phyloP scores from a whole-genome alignment of 1,140 invertebrate species.

The Zophobas atratus region DNA sequence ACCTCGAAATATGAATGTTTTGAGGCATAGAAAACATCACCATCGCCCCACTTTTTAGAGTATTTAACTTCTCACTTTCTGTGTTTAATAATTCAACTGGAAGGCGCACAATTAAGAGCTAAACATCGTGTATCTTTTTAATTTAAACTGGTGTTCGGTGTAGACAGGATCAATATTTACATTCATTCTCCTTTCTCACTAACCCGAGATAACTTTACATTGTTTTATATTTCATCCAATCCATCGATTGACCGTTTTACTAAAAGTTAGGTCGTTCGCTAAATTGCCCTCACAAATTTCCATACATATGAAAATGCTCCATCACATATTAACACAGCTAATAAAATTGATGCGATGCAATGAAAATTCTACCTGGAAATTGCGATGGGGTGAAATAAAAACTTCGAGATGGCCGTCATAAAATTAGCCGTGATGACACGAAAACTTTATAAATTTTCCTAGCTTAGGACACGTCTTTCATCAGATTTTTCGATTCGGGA shows the following conservation, averaged over 20 bases:
- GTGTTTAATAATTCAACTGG: too few relatives aligned
- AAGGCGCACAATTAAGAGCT: too few relatives aligned
- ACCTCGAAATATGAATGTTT: too few relatives aligned
- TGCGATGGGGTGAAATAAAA: not conserved
- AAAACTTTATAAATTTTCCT: conserved; percentile 17
- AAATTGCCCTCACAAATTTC: not conserved
- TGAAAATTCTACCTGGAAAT: conserved; percentile 7
- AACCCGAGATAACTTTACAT: too few relatives aligned
- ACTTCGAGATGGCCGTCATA: conserved; percentile 7
- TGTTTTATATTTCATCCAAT: too few relatives aligned
- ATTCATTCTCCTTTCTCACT: too few relatives aligned
- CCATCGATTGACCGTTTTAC: not conserved
- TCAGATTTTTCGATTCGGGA: not conserved
- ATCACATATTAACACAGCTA: conserved; percentile 8
- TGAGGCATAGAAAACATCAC: too few relatives aligned
- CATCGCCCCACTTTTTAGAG: too few relatives aligned
- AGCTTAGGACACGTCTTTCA: not conserved
- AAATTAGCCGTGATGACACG: conserved; percentile 29
- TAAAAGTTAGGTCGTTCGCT: not conserved
- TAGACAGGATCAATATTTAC: too few relatives aligned
- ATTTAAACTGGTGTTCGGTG: too few relatives aligned
- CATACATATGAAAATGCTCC: conserved; percentile 25
- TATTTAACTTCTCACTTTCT: too few relatives aligned
- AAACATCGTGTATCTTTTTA: too few relatives aligned
- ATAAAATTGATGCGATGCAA: conserved; percentile 14